Evolutionary conservation across 2,888 invertebrate genomes (phyloP).

Genomic region (Tyria jacobaeae): DNA sequence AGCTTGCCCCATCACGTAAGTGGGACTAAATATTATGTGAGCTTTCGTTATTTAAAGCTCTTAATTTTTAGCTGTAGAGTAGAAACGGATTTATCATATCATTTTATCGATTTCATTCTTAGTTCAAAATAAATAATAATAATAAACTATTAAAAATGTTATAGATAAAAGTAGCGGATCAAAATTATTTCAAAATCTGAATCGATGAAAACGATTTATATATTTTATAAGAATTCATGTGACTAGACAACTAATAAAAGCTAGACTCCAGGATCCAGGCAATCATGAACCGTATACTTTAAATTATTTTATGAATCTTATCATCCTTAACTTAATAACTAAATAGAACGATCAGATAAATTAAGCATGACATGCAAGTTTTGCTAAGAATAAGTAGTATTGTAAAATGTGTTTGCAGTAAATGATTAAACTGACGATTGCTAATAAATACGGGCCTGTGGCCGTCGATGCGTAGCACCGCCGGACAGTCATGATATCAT

Average conservation of each 20-base stretch:
- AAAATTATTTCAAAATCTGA: no score
- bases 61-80: no score
- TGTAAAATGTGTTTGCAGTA: slow-evolving; percentile 27
- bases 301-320: not conserved
- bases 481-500: slow-evolving; percentile 52
- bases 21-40: no score
- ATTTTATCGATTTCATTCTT: no score
- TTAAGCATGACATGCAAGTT: slow-evolving; percentile 43
- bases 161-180: no score
- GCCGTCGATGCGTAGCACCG: slow-evolving; percentile 56
- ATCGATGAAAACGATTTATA: not conserved
- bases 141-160: no score
- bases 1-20: no score
- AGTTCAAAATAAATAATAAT: no score
- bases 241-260: not conserved
- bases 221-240: not conserved
- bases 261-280: not conserved
- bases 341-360: slow-evolving; percentile 34
- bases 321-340: no score
- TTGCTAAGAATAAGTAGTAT: slow-evolving; percentile 21
- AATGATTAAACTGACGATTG: slow-evolving; percentile 37
- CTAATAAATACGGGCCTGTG: slow-evolving; percentile 42
- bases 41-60: no score
- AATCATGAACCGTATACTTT: not conserved
- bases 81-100: no score